Conservation (phyloP, 2,888 invertebrate species). For the Eupithecia dodoneata region DNA sequence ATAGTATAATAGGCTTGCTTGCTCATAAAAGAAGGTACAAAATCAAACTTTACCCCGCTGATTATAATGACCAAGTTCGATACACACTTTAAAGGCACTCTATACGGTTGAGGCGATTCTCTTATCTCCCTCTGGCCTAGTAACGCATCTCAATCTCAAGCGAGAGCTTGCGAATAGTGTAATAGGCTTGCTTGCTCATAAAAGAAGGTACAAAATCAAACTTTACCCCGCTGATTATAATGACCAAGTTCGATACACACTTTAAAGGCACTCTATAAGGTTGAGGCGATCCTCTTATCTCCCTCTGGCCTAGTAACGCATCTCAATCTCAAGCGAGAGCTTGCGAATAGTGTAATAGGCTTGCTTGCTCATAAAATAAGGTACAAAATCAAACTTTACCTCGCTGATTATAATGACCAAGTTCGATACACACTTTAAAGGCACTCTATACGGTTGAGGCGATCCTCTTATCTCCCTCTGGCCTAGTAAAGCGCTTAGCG, state of each 20-base stretch:
- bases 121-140: too few species aligned
- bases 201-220: background rate
- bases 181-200: background rate
- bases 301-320: too few species aligned
- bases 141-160: background rate
- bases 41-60: background rate
- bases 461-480: constrained; percentile 15
- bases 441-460: constrained; percentile 1
- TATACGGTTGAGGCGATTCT: too few species aligned
- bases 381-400: background rate
- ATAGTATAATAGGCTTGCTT: background rate
- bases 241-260: constrained; percentile 11
- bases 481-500: constrained; percentile 26
- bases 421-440: constrained; percentile 5
- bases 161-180: background rate
- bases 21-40: background rate
- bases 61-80: constrained; percentile 11
- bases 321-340: background rate
- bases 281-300: too few species aligned
- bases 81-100: too few species aligned
- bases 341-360: background rate
- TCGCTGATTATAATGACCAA: constrained; percentile 6
- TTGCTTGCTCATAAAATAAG: background rate
- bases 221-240: constrained; percentile 1
- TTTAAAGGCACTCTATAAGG: too few species aligned